A percentile compares a stretch with the other conserved stretches of the same genome.
phyloP scores from a whole-genome alignment of 2,113 vertebrate genomes.

The Notarius quadriscutis region DNA sequence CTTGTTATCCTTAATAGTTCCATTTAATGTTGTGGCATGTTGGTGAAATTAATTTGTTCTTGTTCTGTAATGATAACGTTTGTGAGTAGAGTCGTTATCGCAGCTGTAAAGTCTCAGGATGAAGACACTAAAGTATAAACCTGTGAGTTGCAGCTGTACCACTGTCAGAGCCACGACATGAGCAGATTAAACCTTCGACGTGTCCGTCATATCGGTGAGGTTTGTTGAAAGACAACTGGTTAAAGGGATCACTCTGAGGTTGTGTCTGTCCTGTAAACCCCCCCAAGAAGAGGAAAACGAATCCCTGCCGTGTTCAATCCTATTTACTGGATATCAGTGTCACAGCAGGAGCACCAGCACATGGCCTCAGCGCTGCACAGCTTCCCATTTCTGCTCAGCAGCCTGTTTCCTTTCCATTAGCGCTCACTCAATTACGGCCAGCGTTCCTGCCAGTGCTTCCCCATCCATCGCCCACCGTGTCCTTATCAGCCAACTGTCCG shows the following conservation, averaged over 20 bases:
- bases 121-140: neutral
- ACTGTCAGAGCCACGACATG: neutral
- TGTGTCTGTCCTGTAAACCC: constrained; percentile 10
- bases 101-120: neutral
- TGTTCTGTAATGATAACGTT: neutral
- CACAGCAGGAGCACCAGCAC: constrained; percentile 33
- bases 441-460: constrained; percentile 40
- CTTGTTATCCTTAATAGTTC: neutral
- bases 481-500: constrained; percentile 33
- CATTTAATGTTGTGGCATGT: neutral
- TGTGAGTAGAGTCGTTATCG: neutral
- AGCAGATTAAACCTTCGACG: neutral
- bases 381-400: constrained; percentile 47
- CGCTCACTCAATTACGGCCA: constrained; percentile 49
- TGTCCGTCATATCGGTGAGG: neutral
- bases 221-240: neutral
- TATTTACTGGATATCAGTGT: constrained; percentile 50
- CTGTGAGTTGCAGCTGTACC: neutral
- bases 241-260: constrained; percentile 21
- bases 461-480: constrained; percentile 9
- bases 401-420: constrained; percentile 51
- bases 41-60: neutral
- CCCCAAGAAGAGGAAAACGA: neutral
- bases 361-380: constrained; percentile 19
- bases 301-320: constrained; percentile 52